A percentile compares a stretch with the other conserved stretches of the same genome.
These are phyloP conservation scores for Formica selysi DNA, from an alignment of 1,140 invertebrate genomes.

Conservation along the genomic window DNA sequence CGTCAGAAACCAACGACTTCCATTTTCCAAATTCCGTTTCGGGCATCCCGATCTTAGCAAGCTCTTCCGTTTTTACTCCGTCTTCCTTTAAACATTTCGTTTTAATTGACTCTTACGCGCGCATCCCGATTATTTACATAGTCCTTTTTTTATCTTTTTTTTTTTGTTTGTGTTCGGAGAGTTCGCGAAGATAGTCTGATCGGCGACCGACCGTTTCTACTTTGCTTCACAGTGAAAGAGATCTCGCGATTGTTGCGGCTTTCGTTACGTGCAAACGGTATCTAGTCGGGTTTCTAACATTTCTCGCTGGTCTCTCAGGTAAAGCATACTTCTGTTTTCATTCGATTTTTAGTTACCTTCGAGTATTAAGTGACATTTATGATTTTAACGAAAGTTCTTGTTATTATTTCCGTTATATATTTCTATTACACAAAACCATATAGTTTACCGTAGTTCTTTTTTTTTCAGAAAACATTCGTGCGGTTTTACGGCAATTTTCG, in stretches of 20 bases:
- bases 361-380: neutral
- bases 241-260: slow-evolving; percentile 36
- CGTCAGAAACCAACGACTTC: slow-evolving; percentile 63
- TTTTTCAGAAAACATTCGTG: neutral
- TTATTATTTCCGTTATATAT: neutral
- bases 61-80: neutral
- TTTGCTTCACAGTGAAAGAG: slow-evolving; percentile 47
- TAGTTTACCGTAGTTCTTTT: neutral
- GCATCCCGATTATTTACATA: neutral
- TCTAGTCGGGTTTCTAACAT: slow-evolving; percentile 27
- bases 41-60: neutral
- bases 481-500: slow-evolving; percentile 33
- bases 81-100: neutral
- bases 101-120: neutral
- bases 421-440: neutral
- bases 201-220: neutral
- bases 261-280: slow-evolving; percentile 12
- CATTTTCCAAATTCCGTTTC: slow-evolving; percentile 41
- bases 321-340: slow-evolving; percentile 12
- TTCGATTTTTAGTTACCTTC: neutral
- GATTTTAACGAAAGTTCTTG: neutral
- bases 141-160: neutral
- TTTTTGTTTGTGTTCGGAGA: neutral
- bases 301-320: slow-evolving; percentile 5
- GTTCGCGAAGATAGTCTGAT: slow-evolving; percentile 6